Evolutionary conservation across 2,888 invertebrate species (phyloP).

Genomic region (Trissoscelio sp.): DNA sequence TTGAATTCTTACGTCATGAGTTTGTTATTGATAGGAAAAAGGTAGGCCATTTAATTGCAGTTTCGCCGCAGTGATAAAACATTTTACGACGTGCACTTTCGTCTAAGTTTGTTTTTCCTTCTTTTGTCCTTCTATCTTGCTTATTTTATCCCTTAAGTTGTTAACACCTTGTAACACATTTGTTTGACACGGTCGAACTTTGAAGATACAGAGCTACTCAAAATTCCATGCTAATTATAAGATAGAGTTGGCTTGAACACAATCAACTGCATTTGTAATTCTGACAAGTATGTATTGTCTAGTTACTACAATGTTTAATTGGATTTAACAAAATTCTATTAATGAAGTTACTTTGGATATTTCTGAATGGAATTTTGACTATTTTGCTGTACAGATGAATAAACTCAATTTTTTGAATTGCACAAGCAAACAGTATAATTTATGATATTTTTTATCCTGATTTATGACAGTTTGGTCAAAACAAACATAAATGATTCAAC

Average conservation of each 20-base stretch:
- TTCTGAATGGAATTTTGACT: neutral
- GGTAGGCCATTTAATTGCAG: neutral
- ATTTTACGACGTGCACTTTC: neutral
- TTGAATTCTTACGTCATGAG: too few relatives aligned
- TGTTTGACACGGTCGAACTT: conserved; percentile 15
- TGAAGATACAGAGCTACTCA: conserved; percentile 8
- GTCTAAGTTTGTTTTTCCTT: neutral
- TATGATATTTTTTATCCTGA: neutral
- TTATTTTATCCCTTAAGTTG: conserved; percentile 7
- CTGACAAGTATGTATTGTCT: neutral
- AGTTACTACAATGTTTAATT: neutral
- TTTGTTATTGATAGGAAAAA: too few relatives aligned
- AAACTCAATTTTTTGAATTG: too few relatives aligned
- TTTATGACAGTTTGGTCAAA: conserved; percentile 4
- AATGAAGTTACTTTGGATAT: neutral
- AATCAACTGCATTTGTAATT: conserved; percentile 31
- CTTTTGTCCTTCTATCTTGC: neutral
- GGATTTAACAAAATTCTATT: neutral
- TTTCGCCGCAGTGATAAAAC: neutral
- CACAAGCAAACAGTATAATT: too few relatives aligned
- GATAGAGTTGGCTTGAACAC: neutral
- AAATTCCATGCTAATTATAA: conserved; percentile 40
- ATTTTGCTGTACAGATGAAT: neutral
- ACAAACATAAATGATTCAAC: conserved; percentile 26
- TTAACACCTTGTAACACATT: conserved; percentile 36